Conservation (phyloP, 2,888 invertebrate genomes). For the Eremobia ochroleuca region DNA sequence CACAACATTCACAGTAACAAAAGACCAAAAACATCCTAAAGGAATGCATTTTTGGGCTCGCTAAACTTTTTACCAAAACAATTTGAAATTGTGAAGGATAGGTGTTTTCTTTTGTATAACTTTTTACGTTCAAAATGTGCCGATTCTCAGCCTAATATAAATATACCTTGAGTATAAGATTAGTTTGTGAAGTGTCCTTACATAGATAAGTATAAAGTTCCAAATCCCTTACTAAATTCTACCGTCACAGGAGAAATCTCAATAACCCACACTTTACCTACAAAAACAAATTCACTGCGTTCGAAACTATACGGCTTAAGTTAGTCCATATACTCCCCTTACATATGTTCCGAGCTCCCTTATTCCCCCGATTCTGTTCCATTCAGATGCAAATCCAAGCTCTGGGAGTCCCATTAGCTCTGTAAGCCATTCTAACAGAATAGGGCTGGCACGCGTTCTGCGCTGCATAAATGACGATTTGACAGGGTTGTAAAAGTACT, state of each 20-base stretch:
- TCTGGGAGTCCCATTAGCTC: constrained; percentile 59
- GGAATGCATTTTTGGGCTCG: neutral
- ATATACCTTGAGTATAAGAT: neutral
- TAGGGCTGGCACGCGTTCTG: constrained; percentile 55
- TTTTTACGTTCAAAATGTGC: neutral
- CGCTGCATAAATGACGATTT: neutral
- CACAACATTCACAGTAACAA: neutral
- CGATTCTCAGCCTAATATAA: neutral
- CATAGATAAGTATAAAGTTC: neutral
- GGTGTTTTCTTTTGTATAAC: neutral
- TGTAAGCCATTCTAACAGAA: constrained; percentile 56
- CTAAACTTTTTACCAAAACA: neutral
- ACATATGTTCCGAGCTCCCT: constrained; percentile 49
- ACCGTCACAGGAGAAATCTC: neutral
- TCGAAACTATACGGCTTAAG: constrained; percentile 39
- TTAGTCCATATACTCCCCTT: constrained; percentile 48
- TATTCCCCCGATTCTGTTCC: constrained; percentile 55
- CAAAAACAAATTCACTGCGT: constrained; percentile 23
- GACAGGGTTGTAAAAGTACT: neutral
- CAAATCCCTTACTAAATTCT: neutral
- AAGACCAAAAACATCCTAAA: neutral
- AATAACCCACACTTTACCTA: neutral
- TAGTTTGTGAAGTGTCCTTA: neutral
- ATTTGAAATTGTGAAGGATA: neutral
- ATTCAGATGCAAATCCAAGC: constrained; percentile 68